phyloP scores from a whole-genome alignment of 2,113 vertebrate species.

The Chrysochloris asiatica region DNA sequence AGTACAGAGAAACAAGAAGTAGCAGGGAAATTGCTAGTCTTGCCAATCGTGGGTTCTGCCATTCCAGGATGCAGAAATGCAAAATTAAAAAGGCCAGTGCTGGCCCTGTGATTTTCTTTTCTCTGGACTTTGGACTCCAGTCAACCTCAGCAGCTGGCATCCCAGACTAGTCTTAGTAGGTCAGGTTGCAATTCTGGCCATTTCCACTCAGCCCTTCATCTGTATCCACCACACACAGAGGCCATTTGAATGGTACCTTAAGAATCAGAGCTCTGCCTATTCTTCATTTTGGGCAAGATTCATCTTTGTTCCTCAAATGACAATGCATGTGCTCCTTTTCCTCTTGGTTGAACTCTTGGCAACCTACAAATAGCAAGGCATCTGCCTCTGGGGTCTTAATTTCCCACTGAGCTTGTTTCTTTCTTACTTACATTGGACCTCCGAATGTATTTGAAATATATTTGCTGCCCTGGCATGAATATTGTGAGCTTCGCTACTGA shows the following conservation, averaged over 20 bases:
- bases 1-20: not conserved
- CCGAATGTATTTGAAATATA: not conserved
- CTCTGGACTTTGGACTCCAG: slow-evolving; percentile 67
- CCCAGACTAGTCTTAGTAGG: slow-evolving; percentile 71
- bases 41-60: slow-evolving; percentile 38
- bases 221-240: slow-evolving; percentile 72
- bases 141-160: slow-evolving; percentile 76
- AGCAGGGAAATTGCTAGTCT: not conserved
- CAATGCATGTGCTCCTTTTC: slow-evolving; percentile 59
- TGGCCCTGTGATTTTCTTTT: slow-evolving; percentile 57
- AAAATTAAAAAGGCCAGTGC: slow-evolving; percentile 38
- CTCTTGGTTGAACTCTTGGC: slow-evolving; percentile 58
- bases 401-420: slow-evolving; percentile 50
- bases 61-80: slow-evolving; percentile 53
- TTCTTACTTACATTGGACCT: not conserved
- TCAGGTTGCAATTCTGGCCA: slow-evolving; percentile 60
- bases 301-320: slow-evolving; percentile 58
- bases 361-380: slow-evolving; percentile 51
- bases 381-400: slow-evolving; percentile 48
- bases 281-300: slow-evolving; percentile 62
- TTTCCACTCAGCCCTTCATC: slow-evolving; percentile 65
- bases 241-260: slow-evolving; percentile 57
- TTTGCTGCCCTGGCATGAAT: not conserved
- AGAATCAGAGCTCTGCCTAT: slow-evolving; percentile 55
- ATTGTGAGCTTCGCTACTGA: not conserved